Base-by-base conservation (phyloP, 1,140 invertebrate genomes). In the Subanguina moxae region DNA sequence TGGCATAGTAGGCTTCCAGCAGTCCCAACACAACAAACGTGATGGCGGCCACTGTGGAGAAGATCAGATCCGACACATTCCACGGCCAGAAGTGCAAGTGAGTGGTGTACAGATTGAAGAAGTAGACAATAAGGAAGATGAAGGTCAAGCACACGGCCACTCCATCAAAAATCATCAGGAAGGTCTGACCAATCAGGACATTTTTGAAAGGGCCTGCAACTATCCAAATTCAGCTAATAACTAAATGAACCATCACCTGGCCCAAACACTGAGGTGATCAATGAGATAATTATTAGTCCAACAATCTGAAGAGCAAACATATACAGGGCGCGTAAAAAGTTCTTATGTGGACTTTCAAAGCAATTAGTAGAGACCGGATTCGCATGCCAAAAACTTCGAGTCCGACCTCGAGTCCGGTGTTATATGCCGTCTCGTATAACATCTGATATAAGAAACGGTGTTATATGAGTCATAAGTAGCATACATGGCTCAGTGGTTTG, bases 1-100 rank as follows among this genome's bases (percentile, higher is more conserved):
- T 82, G 23, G 80, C 59, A 57, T 82, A 82, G 42, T 82, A 82
- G 1, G 74, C 78, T 59, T 82, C 80, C 17, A 82, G 45, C 48
- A 82, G 66, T 13, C 73, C 56, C 11, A 80, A 57, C 28, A 82
- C 64, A 5, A 79, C 27, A 62, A 80, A 82, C 19, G 79, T 56
- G 28, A 81, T 63, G 11, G 71, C 58, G 13, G 69, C 38, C 21
- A 75, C 27, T 3, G 45, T 45, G 13, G 70, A 74, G 63, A 82
- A 79, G 21, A 80, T 23, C 32, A 83, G 43, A 61, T 82, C 80
- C 65, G 77, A 64, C 21, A 71, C 61, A 27, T 63, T 52, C 80
- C 80, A 82, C 25, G 76, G 78, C 69, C 75, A 82, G 66, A 82
- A 82, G 57, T 73, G 42, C 1, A 82, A 65, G 68, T 82, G 79